Percentiles rank a stretch among this genome's conserved stretches.
These are phyloP conservation scores for Apamea anceps DNA, from an alignment of 2,888 invertebrate species.

Conservation along the genomic window DNA sequence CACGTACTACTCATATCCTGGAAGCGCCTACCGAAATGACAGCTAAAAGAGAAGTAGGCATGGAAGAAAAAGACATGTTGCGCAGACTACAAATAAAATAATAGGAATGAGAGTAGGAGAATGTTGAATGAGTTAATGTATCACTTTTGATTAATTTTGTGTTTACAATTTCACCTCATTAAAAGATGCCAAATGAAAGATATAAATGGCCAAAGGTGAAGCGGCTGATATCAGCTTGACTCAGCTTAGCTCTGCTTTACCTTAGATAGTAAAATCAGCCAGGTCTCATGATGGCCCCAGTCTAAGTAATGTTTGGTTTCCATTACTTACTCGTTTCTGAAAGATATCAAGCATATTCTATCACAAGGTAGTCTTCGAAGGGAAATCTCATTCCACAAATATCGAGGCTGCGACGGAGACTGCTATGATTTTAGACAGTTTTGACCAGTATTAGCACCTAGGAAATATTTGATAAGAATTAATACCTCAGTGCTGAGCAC, in stretches of 20 bases:
- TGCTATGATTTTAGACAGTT: not conserved
- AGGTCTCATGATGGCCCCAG: not conserved
- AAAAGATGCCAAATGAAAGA: not conserved
- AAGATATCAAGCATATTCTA: conserved; percentile 3
- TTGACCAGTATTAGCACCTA: not conserved
- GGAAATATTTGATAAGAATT: not conserved
- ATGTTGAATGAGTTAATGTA: not conserved
- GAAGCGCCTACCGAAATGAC: not conserved
- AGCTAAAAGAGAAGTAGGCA: not conserved
- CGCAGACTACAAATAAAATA: not conserved
- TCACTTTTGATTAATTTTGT: not conserved
- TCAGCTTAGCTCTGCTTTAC: not conserved
- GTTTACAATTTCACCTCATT: not conserved
- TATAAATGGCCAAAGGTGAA: not conserved
- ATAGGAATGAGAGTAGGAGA: not conserved
- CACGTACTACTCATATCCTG: not conserved
- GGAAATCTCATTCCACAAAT: not conserved
- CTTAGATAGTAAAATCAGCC: not conserved
- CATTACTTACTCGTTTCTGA: conserved; percentile 1
- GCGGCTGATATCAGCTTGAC: not conserved
- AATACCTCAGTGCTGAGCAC: not conserved
- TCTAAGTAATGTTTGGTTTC: not conserved
- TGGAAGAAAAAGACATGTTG: no score
- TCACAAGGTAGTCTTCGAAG: not conserved
- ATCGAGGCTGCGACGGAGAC: not conserved